Percentiles rank a stretch among this genome's conserved stretches.
Evolutionary conservation across 2,113 vertebrate species (phyloP).

Genomic region (Cinclus mexicanus): DNA sequence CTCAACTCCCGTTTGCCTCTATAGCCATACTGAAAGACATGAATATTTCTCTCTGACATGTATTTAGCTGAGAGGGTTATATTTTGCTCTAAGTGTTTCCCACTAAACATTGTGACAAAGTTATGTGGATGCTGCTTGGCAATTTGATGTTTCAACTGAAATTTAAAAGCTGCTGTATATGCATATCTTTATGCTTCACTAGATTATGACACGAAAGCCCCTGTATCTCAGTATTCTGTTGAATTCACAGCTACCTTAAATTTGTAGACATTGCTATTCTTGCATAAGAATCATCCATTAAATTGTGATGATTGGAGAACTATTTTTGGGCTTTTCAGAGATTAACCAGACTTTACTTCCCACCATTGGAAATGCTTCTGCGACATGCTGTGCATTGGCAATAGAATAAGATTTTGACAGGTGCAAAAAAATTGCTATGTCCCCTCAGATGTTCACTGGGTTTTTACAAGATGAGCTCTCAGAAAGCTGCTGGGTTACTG

Average conservation of each 20-base stretch:
- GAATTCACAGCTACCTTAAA: conserved; percentile 68
- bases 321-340: conserved; percentile 59
- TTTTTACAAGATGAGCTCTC: conserved; percentile 51
- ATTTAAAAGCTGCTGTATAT: conserved; percentile 55
- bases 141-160: conserved; percentile 62
- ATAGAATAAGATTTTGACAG: conserved; percentile 48
- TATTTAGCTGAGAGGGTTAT: conserved; percentile 48
- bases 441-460: conserved; percentile 2
- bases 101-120: conserved; percentile 66
- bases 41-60: conserved; percentile 38
- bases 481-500: conserved; percentile 14
- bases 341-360: conserved; percentile 65
- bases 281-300: conserved; percentile 63
- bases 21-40: conserved; percentile 13
- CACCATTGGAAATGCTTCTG: conserved; percentile 15
- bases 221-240: conserved; percentile 60
- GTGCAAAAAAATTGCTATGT: conserved; percentile 24
- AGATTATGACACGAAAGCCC: conserved; percentile 50
- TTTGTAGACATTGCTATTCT: conserved; percentile 60
- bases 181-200: conserved; percentile 64
- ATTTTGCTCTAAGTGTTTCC: conserved; percentile 68
- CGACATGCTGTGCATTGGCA: conserved; percentile 29
- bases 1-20: conserved; percentile 12
- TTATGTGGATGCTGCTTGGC: conserved; percentile 30
- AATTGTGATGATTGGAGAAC: conserved; percentile 50